These are phyloP conservation scores for Campylorhamphus procurvoides DNA, from an alignment of 2,113 vertebrate species.

Conservation along the genomic window DNA sequence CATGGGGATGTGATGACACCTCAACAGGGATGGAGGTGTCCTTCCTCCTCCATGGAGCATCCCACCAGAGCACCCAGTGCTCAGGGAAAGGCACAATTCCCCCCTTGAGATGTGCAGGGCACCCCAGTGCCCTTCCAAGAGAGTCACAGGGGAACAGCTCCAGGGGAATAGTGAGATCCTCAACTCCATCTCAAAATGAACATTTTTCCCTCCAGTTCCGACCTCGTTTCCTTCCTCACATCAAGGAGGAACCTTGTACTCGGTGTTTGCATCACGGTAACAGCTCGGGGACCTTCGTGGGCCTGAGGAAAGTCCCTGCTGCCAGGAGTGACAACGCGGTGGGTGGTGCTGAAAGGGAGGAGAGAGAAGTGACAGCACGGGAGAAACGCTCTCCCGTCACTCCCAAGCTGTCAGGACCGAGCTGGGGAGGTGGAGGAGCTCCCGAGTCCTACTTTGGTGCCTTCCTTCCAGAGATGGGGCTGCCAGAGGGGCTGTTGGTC, in stretches of 20 bases:
- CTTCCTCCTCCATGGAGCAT: background rate
- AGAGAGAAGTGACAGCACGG: conserved; percentile 2
- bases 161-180: background rate
- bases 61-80: background rate
- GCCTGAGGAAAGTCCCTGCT: conserved; percentile 42
- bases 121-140: rapidly evolving
- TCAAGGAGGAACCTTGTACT: conserved; percentile 22
- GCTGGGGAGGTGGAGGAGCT: background rate
- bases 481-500: background rate
- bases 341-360: conserved; percentile 40
- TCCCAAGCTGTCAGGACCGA: conserved; percentile 11
- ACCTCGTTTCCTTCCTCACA: conserved; percentile 25
- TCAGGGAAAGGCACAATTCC: background rate
- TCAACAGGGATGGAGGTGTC: background rate
- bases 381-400: background rate
- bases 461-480: background rate
- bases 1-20: rapidly evolving
- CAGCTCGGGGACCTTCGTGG: conserved; percentile 46
- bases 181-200: conserved; percentile 28
- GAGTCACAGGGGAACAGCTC: background rate
- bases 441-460: background rate
- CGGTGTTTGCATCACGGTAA: conserved; percentile 29
- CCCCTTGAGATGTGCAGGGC: background rate
- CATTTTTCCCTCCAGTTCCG: background rate
- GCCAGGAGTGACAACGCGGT: conserved; percentile 35